phyloP scores from a whole-genome alignment of 2,888 invertebrate genomes.

The Nezara viridula region DNA sequence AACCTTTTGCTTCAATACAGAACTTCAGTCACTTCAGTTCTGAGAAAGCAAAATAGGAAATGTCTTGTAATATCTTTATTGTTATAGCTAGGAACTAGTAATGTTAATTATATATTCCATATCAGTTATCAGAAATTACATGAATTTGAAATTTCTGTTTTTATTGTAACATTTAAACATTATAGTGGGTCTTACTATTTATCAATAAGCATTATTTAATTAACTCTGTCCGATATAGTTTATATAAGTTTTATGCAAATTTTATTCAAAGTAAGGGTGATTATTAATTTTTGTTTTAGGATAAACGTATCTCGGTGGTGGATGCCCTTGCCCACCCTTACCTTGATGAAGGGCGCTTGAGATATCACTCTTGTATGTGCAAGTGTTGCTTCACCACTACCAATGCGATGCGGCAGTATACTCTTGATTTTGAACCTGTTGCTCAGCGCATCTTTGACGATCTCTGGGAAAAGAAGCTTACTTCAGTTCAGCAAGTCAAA shows the following conservation, averaged over 20 bases:
- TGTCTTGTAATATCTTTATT: background rate
- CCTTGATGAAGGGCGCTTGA: constrained; percentile 95
- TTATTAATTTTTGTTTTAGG: constrained; percentile 72
- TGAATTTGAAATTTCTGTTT: background rate
- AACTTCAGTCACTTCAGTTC: no score
- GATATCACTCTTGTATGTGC: constrained; percentile 99
- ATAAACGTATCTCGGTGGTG: constrained; percentile 93
- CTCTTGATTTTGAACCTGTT: constrained; percentile 89
- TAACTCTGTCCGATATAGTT: background rate
- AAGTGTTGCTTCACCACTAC: constrained; percentile 91
- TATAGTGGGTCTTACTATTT: no score
- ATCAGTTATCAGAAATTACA: background rate
- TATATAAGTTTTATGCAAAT: no score
- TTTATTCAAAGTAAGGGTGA: background rate
- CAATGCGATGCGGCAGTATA: constrained; percentile 85
- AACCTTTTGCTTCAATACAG: no score
- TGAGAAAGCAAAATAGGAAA: no score
- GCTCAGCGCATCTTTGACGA: constrained; percentile 94
- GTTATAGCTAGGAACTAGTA: background rate
- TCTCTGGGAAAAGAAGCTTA: constrained; percentile 95
- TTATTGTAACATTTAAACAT: background rate
- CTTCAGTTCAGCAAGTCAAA: constrained; percentile 94
- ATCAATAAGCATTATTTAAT: background rate
- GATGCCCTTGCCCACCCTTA: constrained; percentile 98
- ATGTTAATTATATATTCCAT: background rate